Evolutionary conservation across 2,113 vertebrate genomes (phyloP).

Genomic region (Pimephales promelas): DNA sequence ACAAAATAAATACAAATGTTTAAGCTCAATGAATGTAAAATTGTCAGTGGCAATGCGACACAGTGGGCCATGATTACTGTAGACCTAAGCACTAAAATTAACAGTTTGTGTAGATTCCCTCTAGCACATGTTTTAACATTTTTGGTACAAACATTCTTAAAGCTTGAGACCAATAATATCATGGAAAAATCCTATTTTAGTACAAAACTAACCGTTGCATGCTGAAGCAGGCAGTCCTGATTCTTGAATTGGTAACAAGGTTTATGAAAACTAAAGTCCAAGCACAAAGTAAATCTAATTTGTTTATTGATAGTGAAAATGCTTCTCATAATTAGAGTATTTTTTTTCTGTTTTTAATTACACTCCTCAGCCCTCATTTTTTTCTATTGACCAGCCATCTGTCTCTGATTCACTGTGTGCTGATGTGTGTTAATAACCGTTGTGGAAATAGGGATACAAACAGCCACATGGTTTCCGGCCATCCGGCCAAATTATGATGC

Average conservation of each 20-base stretch:
- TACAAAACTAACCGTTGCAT: background rate
- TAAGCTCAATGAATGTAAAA: background rate
- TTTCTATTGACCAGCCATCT: conserved; percentile 62
- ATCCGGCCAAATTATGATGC: conserved; percentile 49
- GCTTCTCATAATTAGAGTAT: conserved; percentile 28
- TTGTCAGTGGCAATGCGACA: background rate
- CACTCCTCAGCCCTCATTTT: conserved; percentile 10
- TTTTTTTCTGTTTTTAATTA: conserved; percentile 37
- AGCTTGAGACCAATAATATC: background rate
- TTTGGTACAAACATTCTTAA: background rate
- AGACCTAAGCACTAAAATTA: background rate
- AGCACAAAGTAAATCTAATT: background rate
- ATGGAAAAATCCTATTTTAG: background rate
- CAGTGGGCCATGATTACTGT: background rate
- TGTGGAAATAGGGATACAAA: conserved; percentile 48
- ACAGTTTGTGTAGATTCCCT: background rate
- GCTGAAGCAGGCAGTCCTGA: background rate
- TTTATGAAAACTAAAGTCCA: background rate
- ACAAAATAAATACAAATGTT: background rate
- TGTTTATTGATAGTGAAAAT: conserved; percentile 26
- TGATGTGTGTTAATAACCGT: conserved; percentile 68
- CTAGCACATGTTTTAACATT: background rate
- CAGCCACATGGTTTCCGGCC: conserved; percentile 35
- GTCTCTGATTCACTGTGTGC: conserved; percentile 63
- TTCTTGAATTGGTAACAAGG: background rate